These are phyloP conservation scores for Drosophila nigritarsus DNA, from an alignment of 2,888 invertebrate species.

Conservation along the genomic window DNA sequence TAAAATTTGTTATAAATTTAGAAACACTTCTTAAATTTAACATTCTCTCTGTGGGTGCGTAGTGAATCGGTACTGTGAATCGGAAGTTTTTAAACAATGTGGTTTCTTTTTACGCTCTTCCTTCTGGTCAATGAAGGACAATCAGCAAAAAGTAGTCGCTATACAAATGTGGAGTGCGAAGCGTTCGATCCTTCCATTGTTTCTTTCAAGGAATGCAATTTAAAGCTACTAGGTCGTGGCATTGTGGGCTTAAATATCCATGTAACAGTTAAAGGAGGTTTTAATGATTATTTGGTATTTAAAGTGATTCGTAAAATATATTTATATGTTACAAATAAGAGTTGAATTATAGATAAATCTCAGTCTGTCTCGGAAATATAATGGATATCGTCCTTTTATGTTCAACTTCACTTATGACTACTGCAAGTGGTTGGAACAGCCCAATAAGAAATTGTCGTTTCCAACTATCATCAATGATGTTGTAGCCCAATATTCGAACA, in stretches of 20 bases:
- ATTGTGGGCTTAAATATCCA: constrained; percentile 19
- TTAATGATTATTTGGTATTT: constrained; percentile 23
- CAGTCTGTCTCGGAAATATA: constrained; percentile 34
- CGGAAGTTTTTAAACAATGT: too few relatives aligned
- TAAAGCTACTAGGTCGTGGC: constrained; percentile 31
- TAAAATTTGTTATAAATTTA: too few relatives aligned
- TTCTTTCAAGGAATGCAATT: constrained; percentile 3
- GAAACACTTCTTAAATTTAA: too few relatives aligned
- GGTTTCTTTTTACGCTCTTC: too few relatives aligned
- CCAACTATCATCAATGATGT: neutral
- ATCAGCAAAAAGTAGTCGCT: too few relatives aligned
- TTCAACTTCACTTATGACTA: constrained; percentile 31
- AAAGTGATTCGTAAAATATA: neutral
- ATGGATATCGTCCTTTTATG: constrained; percentile 45
- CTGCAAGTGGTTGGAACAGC: constrained; percentile 14
- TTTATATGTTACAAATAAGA: neutral
- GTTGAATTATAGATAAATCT: constrained; percentile 24
- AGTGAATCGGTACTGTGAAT: too few relatives aligned
- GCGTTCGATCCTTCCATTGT: too few relatives aligned
- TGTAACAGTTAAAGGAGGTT: neutral
- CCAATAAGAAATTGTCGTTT: constrained; percentile 8
- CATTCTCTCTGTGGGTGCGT: too few relatives aligned
- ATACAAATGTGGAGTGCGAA: too few relatives aligned
- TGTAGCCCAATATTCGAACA: neutral
- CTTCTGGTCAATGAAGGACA: too few relatives aligned